A percentile compares a stretch with the other conserved stretches of the same genome.
Evolutionary conservation across 2,797 vertebrate species (phyloP).

Genomic region (Harpagifer antarcticus): DNA sequence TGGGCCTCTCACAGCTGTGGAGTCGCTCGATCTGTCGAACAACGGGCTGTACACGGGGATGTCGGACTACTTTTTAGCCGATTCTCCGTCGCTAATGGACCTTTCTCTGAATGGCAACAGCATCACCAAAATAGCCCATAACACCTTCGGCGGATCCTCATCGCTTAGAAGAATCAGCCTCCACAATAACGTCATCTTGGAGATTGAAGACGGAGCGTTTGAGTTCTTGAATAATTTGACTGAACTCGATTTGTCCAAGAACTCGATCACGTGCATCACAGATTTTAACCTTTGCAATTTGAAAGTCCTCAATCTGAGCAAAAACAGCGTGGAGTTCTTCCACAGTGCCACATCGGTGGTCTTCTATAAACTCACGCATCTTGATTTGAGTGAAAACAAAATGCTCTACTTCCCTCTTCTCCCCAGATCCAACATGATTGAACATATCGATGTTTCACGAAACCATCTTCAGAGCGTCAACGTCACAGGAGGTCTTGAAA

Average conservation of each 20-base stretch:
- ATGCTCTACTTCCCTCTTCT: slow-evolving; percentile 89
- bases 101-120: slow-evolving; percentile 93
- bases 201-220: slow-evolving; percentile 95
- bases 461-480: slow-evolving; percentile 88
- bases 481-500: slow-evolving; percentile 60
- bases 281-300: slow-evolving; percentile 92
- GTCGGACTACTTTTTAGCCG: slow-evolving; percentile 87
- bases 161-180: slow-evolving; percentile 87
- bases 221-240: slow-evolving; percentile 85
- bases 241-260: slow-evolving; percentile 93
- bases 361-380: slow-evolving; percentile 81
- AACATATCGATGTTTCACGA: slow-evolving; percentile 90
- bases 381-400: slow-evolving; percentile 95
- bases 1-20: slow-evolving; percentile 84
- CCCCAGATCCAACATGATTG: slow-evolving; percentile 84
- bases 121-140: slow-evolving; percentile 88
- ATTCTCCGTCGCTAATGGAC: slow-evolving; percentile 85
- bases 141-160: slow-evolving; percentile 85
- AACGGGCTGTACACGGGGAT: slow-evolving; percentile 93
- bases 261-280: slow-evolving; percentile 95
- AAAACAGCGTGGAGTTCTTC: slow-evolving; percentile 94
- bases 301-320: slow-evolving; percentile 90
- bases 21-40: slow-evolving; percentile 89
- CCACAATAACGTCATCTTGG: slow-evolving; percentile 95
- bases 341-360: slow-evolving; percentile 74